Percentiles rank a stretch among this genome's conserved stretches.
phyloP scores from a whole-genome alignment of 2,888 invertebrate species.

The Machimus atricapillus region DNA sequence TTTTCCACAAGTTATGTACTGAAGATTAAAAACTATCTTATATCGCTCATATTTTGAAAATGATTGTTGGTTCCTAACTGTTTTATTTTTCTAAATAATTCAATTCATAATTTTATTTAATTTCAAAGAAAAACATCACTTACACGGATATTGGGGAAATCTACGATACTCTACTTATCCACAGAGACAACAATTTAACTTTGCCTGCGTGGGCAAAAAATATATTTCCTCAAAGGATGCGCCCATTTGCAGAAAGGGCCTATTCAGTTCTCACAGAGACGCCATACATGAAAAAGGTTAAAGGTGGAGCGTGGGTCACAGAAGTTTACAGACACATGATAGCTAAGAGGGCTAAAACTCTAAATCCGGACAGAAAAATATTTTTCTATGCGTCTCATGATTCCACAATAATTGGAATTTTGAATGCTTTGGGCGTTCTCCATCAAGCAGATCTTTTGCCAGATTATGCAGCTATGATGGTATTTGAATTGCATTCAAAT shows the following conservation, averaged over 20 bases:
- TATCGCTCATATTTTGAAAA: not conserved
- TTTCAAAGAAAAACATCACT: slow-evolving; percentile 55
- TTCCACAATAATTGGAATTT: slow-evolving; percentile 77
- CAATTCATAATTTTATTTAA: not conserved
- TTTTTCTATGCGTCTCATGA: slow-evolving; percentile 84
- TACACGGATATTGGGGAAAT: slow-evolving; percentile 74
- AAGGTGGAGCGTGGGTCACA: slow-evolving; percentile 76
- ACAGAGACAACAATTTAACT: slow-evolving; percentile 70
- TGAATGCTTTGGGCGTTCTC: slow-evolving; percentile 75
- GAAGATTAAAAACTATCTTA: too few relatives aligned
- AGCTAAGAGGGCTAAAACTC: slow-evolving; percentile 61
- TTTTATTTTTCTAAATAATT: not conserved
- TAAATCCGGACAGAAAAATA: slow-evolving; percentile 66
- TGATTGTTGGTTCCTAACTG: not conserved
- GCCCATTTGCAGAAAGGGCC: slow-evolving; percentile 71
- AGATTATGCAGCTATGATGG: slow-evolving; percentile 77
- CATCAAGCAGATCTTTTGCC: slow-evolving; percentile 70
- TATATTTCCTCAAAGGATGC: slow-evolving; percentile 74
- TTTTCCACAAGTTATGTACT: too few relatives aligned
- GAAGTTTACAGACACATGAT: slow-evolving; percentile 72
- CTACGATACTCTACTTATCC: slow-evolving; percentile 74
- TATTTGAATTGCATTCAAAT: slow-evolving; percentile 74
- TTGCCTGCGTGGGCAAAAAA: slow-evolving; percentile 79
- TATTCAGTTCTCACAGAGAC: slow-evolving; percentile 76
- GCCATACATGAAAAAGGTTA: slow-evolving; percentile 72